These are phyloP conservation scores for Drosophila limbata DNA, from an alignment of 2,888 invertebrate genomes.

Conservation along the genomic window DNA sequence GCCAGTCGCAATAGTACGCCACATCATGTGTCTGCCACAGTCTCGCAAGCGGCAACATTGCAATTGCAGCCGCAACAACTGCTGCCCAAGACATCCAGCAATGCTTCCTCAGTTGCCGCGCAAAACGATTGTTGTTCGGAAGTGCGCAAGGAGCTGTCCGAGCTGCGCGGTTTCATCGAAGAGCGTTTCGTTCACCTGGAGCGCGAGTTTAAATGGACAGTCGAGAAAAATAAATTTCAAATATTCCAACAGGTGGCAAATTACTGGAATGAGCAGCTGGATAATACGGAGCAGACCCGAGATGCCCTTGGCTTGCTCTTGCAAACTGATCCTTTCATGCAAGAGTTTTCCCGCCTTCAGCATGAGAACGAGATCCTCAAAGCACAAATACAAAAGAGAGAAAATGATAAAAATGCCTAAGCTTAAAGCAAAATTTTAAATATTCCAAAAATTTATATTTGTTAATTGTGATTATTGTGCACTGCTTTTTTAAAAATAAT, in stretches of 20 bases:
- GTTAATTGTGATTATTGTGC: slow-evolving; percentile 3
- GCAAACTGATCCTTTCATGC: slow-evolving; percentile 80
- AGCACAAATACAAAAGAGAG: slow-evolving; percentile 60
- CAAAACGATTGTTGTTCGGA: slow-evolving; percentile 31
- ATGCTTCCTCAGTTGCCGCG: slow-evolving; percentile 38
- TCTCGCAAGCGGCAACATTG: slow-evolving; percentile 8
- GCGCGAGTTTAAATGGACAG: slow-evolving; percentile 76
- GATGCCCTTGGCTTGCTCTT: slow-evolving; percentile 75
- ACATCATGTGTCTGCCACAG: slow-evolving; percentile 44
- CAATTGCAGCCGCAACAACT: slow-evolving; percentile 42
- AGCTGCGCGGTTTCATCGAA: slow-evolving; percentile 73
- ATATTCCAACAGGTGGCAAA: slow-evolving; percentile 73
- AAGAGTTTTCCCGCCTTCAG: slow-evolving; percentile 78
- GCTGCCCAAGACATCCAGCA: slow-evolving; percentile 54
- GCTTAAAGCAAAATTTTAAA: slow-evolving; percentile 10
- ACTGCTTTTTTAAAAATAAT: slow-evolving; percentile 1
- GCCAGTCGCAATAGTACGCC: slow-evolving; percentile 82
- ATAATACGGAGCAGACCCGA: slow-evolving; percentile 71
- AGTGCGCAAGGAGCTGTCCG: slow-evolving; percentile 59
- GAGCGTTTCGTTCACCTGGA: slow-evolving; percentile 76
- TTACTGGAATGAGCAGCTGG: slow-evolving; percentile 74
- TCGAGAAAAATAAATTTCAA: slow-evolving; percentile 75
- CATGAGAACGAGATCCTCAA: slow-evolving; percentile 80
- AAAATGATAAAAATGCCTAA: slow-evolving; percentile 1
- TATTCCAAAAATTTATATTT: slow-evolving; percentile 3